Conservation (phyloP, 1,140 invertebrate genomes). For the Philotrypesis tridentata region DNA sequence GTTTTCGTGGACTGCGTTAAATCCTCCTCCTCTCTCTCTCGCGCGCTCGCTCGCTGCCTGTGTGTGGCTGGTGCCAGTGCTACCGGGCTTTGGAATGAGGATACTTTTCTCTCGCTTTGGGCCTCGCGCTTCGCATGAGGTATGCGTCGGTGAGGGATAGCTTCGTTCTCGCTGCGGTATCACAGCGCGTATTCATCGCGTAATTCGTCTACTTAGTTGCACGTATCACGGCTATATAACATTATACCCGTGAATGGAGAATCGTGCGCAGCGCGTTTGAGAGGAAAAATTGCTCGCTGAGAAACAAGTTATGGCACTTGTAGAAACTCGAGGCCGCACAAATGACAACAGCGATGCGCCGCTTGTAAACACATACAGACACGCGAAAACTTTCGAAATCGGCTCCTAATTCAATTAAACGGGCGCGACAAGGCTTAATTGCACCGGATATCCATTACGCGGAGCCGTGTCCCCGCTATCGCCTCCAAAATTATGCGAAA, state of each 20-base stretch:
- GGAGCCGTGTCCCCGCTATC: conserved; percentile 19
- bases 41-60: neutral
- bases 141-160: neutral
- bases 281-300: no score
- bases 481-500: conserved; percentile 31
- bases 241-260: no score
- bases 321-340: neutral
- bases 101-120: conserved; percentile 11
- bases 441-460: conserved; percentile 22
- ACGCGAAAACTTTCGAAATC: neutral
- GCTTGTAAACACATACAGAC: conserved; percentile 20
- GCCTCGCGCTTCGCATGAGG: neutral
- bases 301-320: neutral
- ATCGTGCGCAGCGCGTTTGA: no score
- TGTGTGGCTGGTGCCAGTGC: neutral
- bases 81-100: conserved; percentile 26
- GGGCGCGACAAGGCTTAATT: conserved; percentile 8
- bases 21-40: conserved; percentile 15
- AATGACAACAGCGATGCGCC: neutral
- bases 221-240: no score
- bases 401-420: conserved; percentile 35
- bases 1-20: conserved; percentile 45
- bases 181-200: no score
- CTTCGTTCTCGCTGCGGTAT: neutral
- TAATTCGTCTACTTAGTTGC: no score